phyloP scores from a whole-genome alignment of 1,140 invertebrate genomes.

The Drosophila pandora region DNA sequence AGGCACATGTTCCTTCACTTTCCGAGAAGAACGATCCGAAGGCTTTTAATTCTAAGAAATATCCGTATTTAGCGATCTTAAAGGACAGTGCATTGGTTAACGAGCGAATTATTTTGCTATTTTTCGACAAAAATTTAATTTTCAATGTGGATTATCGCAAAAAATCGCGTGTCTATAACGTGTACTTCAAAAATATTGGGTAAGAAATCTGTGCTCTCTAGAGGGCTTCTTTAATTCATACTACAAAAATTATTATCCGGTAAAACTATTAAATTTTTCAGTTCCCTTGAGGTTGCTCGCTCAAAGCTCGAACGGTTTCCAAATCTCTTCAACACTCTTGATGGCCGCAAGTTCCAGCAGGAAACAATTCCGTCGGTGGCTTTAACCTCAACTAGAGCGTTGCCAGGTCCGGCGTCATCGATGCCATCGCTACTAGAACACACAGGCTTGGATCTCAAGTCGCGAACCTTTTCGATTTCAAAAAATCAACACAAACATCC shows the following conservation, averaged over 20 bases:
- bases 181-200: conserved; percentile 59
- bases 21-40: not conserved
- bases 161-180: conserved; percentile 16
- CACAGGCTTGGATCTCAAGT: conserved; percentile 7
- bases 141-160: conserved; percentile 26
- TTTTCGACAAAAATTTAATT: conserved; percentile 41
- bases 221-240: not conserved
- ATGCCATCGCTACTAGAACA: not conserved
- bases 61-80: conserved; percentile 48
- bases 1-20: not conserved
- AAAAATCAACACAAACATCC: conserved; percentile 28
- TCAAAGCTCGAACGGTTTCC: no score
- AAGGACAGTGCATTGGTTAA: conserved; percentile 8
- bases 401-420: not conserved
- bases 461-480: conserved; percentile 38
- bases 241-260: no score
- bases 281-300: conserved; percentile 27
- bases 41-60: conserved; percentile 3
- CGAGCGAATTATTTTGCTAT: conserved; percentile 21
- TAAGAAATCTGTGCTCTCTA: conserved; percentile 3
- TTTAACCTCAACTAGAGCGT: conserved; percentile 17
- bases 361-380: not conserved
- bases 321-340: no score
- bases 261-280: conserved; percentile 6
- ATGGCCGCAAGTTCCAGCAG: no score